These are phyloP conservation scores for Caenorhabditis inopinata DNA, from an alignment of 1,140 invertebrate genomes.

Conservation along the genomic window DNA sequence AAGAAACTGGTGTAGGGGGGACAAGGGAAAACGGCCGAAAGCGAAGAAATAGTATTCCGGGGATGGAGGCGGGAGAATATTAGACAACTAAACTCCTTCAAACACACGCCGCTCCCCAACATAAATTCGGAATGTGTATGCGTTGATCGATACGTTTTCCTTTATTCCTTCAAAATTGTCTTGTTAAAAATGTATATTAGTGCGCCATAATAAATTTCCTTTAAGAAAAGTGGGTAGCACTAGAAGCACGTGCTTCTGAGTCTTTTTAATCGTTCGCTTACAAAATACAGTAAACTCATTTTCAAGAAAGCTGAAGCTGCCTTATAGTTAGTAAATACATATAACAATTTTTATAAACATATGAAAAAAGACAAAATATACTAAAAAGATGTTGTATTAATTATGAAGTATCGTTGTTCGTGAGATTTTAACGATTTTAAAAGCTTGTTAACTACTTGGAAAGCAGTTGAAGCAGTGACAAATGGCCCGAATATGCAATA, in stretches of 20 bases:
- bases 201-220: too few species aligned
- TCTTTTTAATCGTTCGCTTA: too few species aligned
- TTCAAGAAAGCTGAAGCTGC: too few species aligned
- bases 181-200: neutral
- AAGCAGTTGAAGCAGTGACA: slow-evolving; percentile 9
- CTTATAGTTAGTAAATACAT: neutral
- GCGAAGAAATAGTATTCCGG: neutral
- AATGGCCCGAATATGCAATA: slow-evolving; percentile 40
- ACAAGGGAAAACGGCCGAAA: neutral
- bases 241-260: too few species aligned
- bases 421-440: slow-evolving; percentile 41
- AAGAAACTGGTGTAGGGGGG: neutral
- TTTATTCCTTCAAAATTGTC: neutral
- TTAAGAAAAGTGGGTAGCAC: too few species aligned
- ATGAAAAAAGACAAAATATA: neutral
- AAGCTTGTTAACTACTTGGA: slow-evolving; percentile 24
- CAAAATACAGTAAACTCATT: too few species aligned
- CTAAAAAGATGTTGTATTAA: slow-evolving; percentile 33
- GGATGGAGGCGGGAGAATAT: neutral
- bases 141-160: neutral
- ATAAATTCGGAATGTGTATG: slow-evolving; percentile 1
- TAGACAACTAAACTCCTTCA: neutral
- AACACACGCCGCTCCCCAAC: slow-evolving; percentile 1
- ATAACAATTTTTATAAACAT: slow-evolving; percentile 27
- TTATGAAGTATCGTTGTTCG: slow-evolving; percentile 41